These are phyloP conservation scores for Sinopyrophorus schimmeli DNA, from an alignment of 2,888 invertebrate species.

Conservation along the genomic window DNA sequence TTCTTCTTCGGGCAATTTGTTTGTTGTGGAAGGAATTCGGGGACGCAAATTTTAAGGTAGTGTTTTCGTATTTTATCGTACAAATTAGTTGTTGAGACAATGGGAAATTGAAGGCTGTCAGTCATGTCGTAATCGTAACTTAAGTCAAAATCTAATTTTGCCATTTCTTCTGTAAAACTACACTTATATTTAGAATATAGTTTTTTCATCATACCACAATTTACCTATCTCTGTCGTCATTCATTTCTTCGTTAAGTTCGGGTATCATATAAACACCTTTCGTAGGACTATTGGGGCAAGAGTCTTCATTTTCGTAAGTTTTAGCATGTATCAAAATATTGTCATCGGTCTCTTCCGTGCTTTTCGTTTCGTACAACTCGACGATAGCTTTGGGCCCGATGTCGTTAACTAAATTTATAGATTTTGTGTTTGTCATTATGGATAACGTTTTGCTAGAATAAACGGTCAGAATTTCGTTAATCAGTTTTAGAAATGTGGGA, in stretches of 20 bases:
- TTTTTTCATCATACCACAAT: conserved; percentile 2
- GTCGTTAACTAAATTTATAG: conserved; percentile 64
- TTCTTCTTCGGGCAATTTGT: conserved; percentile 68
- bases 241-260: conserved; percentile 41
- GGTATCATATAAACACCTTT: conserved; percentile 41
- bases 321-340: conserved; percentile 58
- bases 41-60: conserved; percentile 66
- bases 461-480: conserved; percentile 53
- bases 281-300: conserved; percentile 64
- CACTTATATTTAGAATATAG: not conserved
- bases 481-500: conserved; percentile 62
- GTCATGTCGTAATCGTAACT: conserved; percentile 50
- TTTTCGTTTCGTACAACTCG: conserved; percentile 59
- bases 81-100: conserved; percentile 59
- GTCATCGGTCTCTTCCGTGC: conserved; percentile 56
- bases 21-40: conserved; percentile 66
- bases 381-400: conserved; percentile 66
- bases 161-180: conserved; percentile 39
- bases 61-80: conserved; percentile 68
- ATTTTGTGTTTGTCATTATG: conserved; percentile 49
- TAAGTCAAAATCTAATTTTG: conserved; percentile 33
- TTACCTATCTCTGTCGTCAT: conserved; percentile 52
- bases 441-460: conserved; percentile 54
- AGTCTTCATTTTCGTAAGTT: conserved; percentile 65
- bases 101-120: conserved; percentile 55